phyloP scores from a whole-genome alignment of 2,797 vertebrate species.

The Pseudomugil gertrudae region DNA sequence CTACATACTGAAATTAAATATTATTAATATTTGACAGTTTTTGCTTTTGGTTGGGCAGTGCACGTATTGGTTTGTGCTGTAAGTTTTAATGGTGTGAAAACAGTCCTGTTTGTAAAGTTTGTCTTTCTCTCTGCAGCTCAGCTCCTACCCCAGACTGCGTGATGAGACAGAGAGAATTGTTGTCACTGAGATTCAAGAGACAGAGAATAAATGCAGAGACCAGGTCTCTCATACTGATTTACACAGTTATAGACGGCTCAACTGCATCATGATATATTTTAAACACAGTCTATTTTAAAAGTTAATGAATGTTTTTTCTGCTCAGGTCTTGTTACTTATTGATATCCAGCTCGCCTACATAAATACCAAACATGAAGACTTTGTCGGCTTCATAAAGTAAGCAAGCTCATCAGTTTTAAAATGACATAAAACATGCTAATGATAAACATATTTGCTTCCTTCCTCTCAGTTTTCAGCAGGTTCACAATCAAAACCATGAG shows the following conservation, averaged over 20 bases:
- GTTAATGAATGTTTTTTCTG: constrained; percentile 16
- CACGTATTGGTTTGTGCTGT: neutral
- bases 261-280: neutral
- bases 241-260: neutral
- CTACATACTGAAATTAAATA: too few relatives aligned
- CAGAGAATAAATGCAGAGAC: constrained; percentile 90
- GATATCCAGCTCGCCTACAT: constrained; percentile 95
- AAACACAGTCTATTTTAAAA: constrained; percentile 6
- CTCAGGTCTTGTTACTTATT: constrained; percentile 89
- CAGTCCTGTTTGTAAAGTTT: neutral
- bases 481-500: constrained; percentile 42
- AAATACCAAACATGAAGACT: constrained; percentile 96
- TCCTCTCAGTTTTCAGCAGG: constrained; percentile 54
- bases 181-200: constrained; percentile 87
- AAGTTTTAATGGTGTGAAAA: neutral
- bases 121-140: constrained; percentile 79
- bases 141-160: constrained; percentile 88
- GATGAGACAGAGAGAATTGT: constrained; percentile 91
- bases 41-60: neutral
- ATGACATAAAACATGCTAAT: neutral
- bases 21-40: too few relatives aligned
- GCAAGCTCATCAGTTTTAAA: constrained; percentile 53
- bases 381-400: constrained; percentile 93
- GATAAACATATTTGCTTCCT: constrained; percentile 6
- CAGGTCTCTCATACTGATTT: constrained; percentile 80